Evolutionary conservation across 2,888 invertebrate species (phyloP).

Genomic region (Cosmopolites sordidus): DNA sequence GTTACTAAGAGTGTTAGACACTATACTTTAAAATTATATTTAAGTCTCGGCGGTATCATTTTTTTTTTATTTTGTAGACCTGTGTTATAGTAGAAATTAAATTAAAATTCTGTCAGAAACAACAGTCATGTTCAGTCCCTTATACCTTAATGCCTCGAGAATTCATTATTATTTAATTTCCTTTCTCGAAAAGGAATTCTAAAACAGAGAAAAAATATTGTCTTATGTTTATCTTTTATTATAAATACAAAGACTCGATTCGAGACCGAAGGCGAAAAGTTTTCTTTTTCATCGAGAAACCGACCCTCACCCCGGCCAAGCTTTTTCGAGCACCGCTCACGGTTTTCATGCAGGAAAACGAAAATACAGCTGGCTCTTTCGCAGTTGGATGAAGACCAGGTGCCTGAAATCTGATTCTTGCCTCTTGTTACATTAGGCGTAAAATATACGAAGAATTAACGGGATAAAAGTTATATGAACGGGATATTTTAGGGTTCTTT

Average conservation of each 20-base stretch:
- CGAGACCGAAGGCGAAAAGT: slow-evolving; percentile 4
- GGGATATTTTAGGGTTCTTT: too few species aligned
- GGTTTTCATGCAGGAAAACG: neutral
- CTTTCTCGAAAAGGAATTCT: neutral
- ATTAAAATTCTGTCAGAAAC: too few species aligned
- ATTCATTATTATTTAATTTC: slow-evolving; percentile 5
- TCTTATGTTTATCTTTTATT: slow-evolving; percentile 11
- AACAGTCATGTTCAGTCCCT: too few species aligned
- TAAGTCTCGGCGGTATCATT: too few species aligned
- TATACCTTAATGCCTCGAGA: neutral
- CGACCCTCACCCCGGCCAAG: too few species aligned
- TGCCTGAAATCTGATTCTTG: slow-evolving; percentile 14
- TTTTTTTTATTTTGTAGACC: too few species aligned
- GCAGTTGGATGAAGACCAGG: slow-evolving; percentile 7
- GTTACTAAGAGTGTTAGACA: too few species aligned
- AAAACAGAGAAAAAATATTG: slow-evolving; percentile 1
- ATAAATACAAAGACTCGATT: slow-evolving; percentile 4
- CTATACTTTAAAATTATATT: too few species aligned
- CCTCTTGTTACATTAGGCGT: slow-evolving; percentile 9
- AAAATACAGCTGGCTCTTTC: slow-evolving; percentile 8
- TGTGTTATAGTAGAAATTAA: too few species aligned
- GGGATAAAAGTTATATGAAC: neutral
- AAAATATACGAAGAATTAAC: slow-evolving; percentile 9
- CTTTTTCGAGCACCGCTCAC: too few species aligned
- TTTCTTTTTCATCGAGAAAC: neutral